Evolutionary conservation across 2,113 vertebrate genomes (phyloP), one percentile per base, ranked within the genome.

Genomic region (Rhinoderma darwinii): DNA sequence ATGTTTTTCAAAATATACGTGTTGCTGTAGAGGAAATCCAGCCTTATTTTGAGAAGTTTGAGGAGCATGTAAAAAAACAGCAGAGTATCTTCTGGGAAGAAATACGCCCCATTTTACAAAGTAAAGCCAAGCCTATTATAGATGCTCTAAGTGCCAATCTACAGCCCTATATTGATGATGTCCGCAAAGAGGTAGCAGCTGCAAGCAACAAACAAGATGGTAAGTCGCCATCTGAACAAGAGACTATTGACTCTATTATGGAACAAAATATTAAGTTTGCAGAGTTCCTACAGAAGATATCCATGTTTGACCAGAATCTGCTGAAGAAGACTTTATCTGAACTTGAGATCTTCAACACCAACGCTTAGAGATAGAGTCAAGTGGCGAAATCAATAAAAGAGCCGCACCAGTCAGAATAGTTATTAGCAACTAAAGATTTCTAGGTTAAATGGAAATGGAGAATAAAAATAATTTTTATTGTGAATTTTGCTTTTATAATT

Each of bases 1-100:
- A 12, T 2, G 12, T 14, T 12, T 1, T 2, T 12, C 0, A 20
- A 7, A 11, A 12, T 8, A 0, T 35, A 51, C 6, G 2, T 9
- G 7, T 1, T 8, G 18, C 3, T 78, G 76, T 7, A 11, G 20
- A 12, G 30, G 32, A 78, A 37, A 20, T 37, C 8, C 10, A 54
- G 43, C 76, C 47, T 4, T 25, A 14, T 22, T 22, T 35, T 25
- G 30, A 35, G 11, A 78, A 56, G 9, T 78, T 54, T 78, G 10
- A 22, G 11, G 32, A 54, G 3, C 8, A 78, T 6, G 9, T 41
- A 0, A 54, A 78, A 78, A 5, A 4, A 20, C 47, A 4, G 1
- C 76, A 54, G 30, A 22, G 0, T 0, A 1, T 8, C 5, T 54
- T 78, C 30, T 54, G 30, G 76, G 50, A 54, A 20, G 50, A 37